These are phyloP conservation scores for Tetramorium parvispinum DNA, from an alignment of 1,140 invertebrate genomes.

Conservation along the genomic window DNA sequence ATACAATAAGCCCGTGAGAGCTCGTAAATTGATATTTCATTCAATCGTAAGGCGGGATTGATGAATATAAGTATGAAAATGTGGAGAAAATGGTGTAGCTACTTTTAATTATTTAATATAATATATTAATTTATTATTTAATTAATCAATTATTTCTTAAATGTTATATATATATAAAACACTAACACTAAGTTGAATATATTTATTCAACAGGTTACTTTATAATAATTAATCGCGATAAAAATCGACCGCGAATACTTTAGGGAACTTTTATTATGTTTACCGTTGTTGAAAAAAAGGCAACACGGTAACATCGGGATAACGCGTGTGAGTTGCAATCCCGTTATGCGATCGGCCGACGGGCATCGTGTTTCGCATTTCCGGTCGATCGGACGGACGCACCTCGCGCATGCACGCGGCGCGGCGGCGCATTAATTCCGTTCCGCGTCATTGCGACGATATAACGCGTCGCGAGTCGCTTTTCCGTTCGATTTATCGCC, in stretches of 20 bases:
- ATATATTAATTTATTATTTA: not conserved
- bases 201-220: not conserved
- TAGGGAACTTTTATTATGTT: not conserved
- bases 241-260: not conserved
- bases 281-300: not conserved
- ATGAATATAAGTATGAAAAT: not conserved
- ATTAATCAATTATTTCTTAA: not conserved
- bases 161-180: not conserved
- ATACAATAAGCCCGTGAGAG: not conserved
- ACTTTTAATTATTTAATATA: not conserved
- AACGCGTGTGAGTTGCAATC: not conserved
- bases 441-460: conserved; percentile 24
- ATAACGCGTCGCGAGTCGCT: conserved; percentile 64
- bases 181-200: not conserved
- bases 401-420: not conserved
- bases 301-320: not conserved
- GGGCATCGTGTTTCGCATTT: conserved; percentile 38
- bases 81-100: not conserved
- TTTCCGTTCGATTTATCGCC: conserved; percentile 74
- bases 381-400: conserved; percentile 17
- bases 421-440: conserved; percentile 36
- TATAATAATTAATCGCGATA: not conserved
- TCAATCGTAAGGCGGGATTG: not conserved
- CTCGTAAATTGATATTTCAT: conserved; percentile 7
- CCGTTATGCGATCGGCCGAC: conserved; percentile 10